Evolutionary conservation across 1,140 invertebrate genomes (phyloP).

Genomic region (Orius insidiosus): DNA sequence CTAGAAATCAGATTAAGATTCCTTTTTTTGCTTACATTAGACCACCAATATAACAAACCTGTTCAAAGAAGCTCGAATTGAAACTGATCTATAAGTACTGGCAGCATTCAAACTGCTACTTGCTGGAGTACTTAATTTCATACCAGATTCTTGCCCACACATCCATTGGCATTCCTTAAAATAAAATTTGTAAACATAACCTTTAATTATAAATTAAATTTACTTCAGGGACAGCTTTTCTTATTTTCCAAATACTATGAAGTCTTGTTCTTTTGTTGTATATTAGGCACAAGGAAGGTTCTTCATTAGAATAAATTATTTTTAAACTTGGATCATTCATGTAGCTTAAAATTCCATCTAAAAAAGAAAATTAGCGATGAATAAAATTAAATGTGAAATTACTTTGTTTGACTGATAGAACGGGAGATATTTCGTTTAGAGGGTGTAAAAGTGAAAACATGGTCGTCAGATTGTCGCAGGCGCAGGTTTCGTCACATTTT

Average conservation of each 20-base stretch:
- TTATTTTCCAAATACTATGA: slow-evolving; percentile 66
- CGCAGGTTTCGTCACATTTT: background rate
- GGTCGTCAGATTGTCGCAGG: slow-evolving; percentile 32
- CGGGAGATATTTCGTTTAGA: slow-evolving; percentile 71
- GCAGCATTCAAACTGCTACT: background rate
- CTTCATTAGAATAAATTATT: slow-evolving; percentile 41
- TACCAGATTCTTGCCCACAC: slow-evolving; percentile 15
- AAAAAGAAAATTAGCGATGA: slow-evolving; percentile 11
- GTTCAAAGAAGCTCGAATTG: slow-evolving; percentile 2
- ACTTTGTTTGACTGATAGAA: slow-evolving; percentile 49
- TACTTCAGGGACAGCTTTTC: slow-evolving; percentile 41
- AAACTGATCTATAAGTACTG: background rate
- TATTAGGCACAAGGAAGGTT: slow-evolving; percentile 49
- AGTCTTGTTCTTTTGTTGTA: slow-evolving; percentile 56
- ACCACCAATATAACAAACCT: no score
- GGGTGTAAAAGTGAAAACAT: slow-evolving; percentile 75
- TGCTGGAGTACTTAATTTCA: background rate
- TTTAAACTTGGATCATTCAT: slow-evolving; percentile 40
- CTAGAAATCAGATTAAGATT: no score
- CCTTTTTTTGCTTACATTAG: no score
- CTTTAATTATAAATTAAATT: background rate
- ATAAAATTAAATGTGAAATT: background rate
- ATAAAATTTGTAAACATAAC: slow-evolving; percentile 1
- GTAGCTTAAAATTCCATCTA: slow-evolving; percentile 29
- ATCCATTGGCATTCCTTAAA: slow-evolving; percentile 18